Conservation (phyloP, 1,140 invertebrate genomes). For the Eriocheir sinensis region DNA sequence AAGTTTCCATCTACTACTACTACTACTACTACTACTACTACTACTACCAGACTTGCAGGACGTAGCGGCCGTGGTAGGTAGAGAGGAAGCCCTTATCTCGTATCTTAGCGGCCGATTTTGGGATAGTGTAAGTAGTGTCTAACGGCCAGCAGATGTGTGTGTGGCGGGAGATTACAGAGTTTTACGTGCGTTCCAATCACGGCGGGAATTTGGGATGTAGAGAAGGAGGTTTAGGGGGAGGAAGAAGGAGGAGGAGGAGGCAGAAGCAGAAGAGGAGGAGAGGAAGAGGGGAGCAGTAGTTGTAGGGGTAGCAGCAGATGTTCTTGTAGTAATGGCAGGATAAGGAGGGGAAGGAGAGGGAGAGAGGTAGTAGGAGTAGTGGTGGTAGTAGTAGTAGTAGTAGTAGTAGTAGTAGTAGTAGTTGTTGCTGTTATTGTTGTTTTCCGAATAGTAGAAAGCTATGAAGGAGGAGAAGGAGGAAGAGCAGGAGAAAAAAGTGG, state of each 20-base stretch:
- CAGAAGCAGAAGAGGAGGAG: neutral
- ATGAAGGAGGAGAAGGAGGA: neutral
- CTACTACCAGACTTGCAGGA: neutral
- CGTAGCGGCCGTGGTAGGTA: too few species aligned
- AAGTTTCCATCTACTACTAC: neutral
- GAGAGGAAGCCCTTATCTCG: neutral
- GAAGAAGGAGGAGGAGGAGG: neutral
- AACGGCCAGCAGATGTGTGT: neutral
- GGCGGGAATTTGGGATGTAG: neutral
- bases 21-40: neutral
- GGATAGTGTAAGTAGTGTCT: neutral
- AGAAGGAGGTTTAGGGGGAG: neutral
- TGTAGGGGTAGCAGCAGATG: neutral
- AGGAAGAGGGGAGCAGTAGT: neutral
- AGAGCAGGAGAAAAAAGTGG: neutral
- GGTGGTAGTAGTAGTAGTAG: neutral
- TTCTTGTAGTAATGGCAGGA: neutral
- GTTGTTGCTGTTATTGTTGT: too few species aligned
- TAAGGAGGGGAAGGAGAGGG: neutral
- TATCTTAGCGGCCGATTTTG: neutral
- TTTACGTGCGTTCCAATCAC: slow-evolving; percentile 21
- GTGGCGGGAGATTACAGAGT: neutral
- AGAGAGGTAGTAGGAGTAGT: neutral
- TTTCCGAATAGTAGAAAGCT: too few species aligned
- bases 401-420: neutral